phyloP scores from a whole-genome alignment of 2,888 invertebrate species.

The Parochlus steinenii region DNA sequence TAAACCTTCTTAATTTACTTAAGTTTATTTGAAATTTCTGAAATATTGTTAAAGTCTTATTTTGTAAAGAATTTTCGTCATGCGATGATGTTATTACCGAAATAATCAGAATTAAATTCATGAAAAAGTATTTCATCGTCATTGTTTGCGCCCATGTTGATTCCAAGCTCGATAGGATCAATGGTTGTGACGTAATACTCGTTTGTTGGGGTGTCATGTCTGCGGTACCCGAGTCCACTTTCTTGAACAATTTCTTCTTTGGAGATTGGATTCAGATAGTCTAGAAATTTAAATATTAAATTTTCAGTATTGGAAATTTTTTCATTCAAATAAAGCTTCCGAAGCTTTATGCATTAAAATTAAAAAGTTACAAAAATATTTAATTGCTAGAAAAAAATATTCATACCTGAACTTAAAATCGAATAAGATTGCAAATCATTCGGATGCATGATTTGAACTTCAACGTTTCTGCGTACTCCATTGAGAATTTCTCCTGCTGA shows the following conservation, averaged over 20 bases:
- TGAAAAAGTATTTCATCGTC: constrained; percentile 23
- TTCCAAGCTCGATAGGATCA: constrained; percentile 30
- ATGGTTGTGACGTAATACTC: constrained; percentile 28
- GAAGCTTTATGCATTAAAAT: not conserved
- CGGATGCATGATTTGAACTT: constrained; percentile 37
- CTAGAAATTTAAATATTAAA: constrained; percentile 20
- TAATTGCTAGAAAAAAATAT: not conserved
- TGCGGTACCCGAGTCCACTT: constrained; percentile 43
- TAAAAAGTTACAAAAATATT: not conserved
- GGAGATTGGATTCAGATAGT: constrained; percentile 51
- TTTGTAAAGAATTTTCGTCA: no score
- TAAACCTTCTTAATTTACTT: no score
- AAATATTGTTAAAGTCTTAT: no score
- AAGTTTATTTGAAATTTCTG: no score
- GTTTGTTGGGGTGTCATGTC: constrained; percentile 13
- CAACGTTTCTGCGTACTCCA: constrained; percentile 39
- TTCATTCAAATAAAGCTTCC: not conserved
- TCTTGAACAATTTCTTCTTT: constrained; percentile 64
- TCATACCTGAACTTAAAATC: constrained; percentile 26
- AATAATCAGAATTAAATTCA: constrained; percentile 31
- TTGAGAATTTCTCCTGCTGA: constrained; percentile 42
- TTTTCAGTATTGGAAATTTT: not conserved
- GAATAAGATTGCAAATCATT: constrained; percentile 24
- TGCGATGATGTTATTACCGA: constrained; percentile 30
- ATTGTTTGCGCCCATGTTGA: constrained; percentile 25